phyloP scores from a whole-genome alignment of 2,113 vertebrate genomes.

The Chionomys nivalis region DNA sequence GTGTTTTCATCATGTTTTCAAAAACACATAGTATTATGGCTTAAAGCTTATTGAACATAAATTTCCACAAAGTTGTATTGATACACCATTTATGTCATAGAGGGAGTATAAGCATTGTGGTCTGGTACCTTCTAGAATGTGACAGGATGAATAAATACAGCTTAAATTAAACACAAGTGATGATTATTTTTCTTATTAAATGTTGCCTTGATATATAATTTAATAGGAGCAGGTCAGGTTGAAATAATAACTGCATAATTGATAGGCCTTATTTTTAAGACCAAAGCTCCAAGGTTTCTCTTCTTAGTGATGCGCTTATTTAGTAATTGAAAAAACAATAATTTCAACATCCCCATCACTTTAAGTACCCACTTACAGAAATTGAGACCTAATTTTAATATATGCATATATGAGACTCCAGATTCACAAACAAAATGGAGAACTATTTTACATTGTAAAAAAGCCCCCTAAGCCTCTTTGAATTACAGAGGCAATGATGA shows the following conservation, averaged over 20 bases:
- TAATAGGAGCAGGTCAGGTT: background rate
- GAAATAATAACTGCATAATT: conserved; percentile 36
- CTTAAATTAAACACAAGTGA: conserved; percentile 21
- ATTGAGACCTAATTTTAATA: conserved; percentile 1
- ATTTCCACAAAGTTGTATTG: background rate
- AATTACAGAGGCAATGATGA: conserved; percentile 12
- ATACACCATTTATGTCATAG: background rate
- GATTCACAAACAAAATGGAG: background rate
- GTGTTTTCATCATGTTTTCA: background rate
- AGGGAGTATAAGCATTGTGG: background rate
- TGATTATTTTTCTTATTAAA: conserved; percentile 19
- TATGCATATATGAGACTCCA: background rate
- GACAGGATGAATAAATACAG: background rate
- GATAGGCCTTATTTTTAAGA: conserved; percentile 40
- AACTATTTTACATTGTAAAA: conserved; percentile 41
- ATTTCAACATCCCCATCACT: conserved; percentile 49
- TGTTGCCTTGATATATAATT: conserved; percentile 15
- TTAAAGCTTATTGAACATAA: background rate
- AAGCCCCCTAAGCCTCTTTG: background rate
- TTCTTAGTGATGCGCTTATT: background rate
- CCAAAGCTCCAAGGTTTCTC: background rate
- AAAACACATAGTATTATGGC: background rate
- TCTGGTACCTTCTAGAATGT: conserved; percentile 8
- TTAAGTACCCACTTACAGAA: conserved; percentile 18
- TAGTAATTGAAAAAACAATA: conserved; percentile 45